phyloP scores from a whole-genome alignment of 2,888 invertebrate species.

The Ernsta delagoae region DNA sequence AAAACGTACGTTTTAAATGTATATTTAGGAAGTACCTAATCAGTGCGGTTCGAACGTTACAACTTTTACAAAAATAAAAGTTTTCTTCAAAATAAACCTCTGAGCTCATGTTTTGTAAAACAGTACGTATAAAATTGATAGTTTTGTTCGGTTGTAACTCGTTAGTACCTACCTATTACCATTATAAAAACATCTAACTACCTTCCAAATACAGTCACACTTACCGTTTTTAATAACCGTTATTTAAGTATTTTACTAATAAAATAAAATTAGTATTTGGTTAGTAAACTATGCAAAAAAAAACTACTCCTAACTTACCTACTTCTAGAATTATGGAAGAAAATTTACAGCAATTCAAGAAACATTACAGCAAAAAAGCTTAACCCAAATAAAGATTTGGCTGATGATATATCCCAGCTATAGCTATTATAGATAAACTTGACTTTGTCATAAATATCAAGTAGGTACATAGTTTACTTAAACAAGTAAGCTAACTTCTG shows the following conservation, averaged over 20 bases:
- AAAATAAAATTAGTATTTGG: background rate
- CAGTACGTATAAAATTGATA: background rate
- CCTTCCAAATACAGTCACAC: background rate
- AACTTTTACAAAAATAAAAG: slow-evolving; percentile 12
- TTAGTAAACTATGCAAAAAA: background rate
- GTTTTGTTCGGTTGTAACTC: background rate
- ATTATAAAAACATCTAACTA: background rate
- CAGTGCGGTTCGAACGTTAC: background rate
- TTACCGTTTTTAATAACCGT: background rate
- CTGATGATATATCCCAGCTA: background rate
- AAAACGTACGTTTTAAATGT: too few species aligned
- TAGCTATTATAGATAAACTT: background rate
- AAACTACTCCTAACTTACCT: background rate
- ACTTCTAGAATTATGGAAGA: slow-evolving; percentile 5
- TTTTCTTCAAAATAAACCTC: slow-evolving; percentile 4
- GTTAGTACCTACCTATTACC: background rate
- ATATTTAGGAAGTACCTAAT: slow-evolving; percentile 9
- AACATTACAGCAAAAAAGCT: background rate
- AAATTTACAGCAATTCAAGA: slow-evolving; percentile 2
- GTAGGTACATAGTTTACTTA: too few species aligned
- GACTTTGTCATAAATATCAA: background rate
- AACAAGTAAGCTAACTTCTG: too few species aligned
- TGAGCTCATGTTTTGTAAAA: slow-evolving; percentile 8
- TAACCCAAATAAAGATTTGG: background rate
- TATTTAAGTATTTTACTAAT: background rate